phyloP scores from a whole-genome alignment of 2,888 invertebrate genomes.

The Exocentrus adspersus region DNA sequence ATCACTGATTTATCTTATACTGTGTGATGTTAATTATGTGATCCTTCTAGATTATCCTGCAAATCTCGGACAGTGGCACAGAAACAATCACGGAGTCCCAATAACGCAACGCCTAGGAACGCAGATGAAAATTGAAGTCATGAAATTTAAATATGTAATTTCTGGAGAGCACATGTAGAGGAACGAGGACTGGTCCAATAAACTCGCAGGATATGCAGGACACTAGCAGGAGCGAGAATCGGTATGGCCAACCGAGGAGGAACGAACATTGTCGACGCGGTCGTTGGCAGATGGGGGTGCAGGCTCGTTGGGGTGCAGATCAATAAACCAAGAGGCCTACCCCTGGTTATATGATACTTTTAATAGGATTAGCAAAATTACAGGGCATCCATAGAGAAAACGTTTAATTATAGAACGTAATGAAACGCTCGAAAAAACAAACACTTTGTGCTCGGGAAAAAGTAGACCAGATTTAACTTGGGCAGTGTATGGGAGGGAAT shows the following conservation, averaged over 20 bases:
- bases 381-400: constrained; percentile 59
- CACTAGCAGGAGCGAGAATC: constrained; percentile 12
- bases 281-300: constrained; percentile 40
- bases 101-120: not conserved
- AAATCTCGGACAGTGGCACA: not conserved
- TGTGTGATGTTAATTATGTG: no score
- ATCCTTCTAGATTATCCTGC: no score
- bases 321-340: constrained; percentile 62
- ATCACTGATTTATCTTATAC: no score
- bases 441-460: constrained; percentile 14
- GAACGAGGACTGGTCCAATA: constrained; percentile 17
- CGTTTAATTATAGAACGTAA: constrained; percentile 57
- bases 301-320: constrained; percentile 57
- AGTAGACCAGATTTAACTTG: constrained; percentile 17
- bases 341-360: constrained; percentile 63
- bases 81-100: not conserved
- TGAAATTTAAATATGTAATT: constrained; percentile 17
- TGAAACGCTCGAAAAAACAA: constrained; percentile 38
- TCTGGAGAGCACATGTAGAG: constrained; percentile 22
- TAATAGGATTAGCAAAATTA: constrained; percentile 64
- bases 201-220: constrained; percentile 27
- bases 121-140: constrained; percentile 8
- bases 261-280: constrained; percentile 22
- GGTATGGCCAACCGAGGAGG: constrained; percentile 20
- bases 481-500: not conserved